Evolutionary conservation across 2,113 vertebrate species (phyloP), one percentile per base, ranked within the genome.

Genomic region (Entomyzon cyanotis): DNA sequence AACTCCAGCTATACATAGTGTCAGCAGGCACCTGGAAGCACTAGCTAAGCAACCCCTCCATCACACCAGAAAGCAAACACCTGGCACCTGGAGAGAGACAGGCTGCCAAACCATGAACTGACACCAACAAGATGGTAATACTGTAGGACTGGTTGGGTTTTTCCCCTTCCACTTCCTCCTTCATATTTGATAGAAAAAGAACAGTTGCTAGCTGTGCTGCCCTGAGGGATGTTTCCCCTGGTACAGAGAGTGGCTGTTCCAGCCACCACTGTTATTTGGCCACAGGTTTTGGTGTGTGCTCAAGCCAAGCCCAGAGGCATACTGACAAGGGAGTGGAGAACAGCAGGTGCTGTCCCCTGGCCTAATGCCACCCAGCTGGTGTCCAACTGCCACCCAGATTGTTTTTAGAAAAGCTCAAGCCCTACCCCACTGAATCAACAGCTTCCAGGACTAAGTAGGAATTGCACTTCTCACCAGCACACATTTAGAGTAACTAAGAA

Each of bases 291-390:
- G 42, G 62, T 89, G 85, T 12, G 25, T 75, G 87, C 56, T 80
- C 2, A 2, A 87, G 82, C 63, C 64, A 92, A 94, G 91, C 88
- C 88, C 2, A 3, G 69, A 81, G 92, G 94, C 97, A 96, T 10
- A 33, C 46, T 90, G 95, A 97, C 89, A 94, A 94, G 94, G 75
- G 87, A n/a, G 10, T 2, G 35, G 64, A 49, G 95, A 96, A 97
- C 91, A 97, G 96, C 96, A 97, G 95, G 95, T 97, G 88, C 89
- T 95, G 82, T 90, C 27, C 94, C 81, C 89, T 97, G 96, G 96
- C 97, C 81, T 56, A 9, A 49, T 56, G 86, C 95, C 94, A 95
- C 92, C 85, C 92, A 87, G 83, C 91, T 95, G 27, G 39, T 83
- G 95, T 90, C 88, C 93, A 97, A 83, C 94, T 88, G 93, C 93